Evolutionary conservation across 2,113 vertebrate genomes (phyloP).

Genomic region (Eclectus roratus): DNA sequence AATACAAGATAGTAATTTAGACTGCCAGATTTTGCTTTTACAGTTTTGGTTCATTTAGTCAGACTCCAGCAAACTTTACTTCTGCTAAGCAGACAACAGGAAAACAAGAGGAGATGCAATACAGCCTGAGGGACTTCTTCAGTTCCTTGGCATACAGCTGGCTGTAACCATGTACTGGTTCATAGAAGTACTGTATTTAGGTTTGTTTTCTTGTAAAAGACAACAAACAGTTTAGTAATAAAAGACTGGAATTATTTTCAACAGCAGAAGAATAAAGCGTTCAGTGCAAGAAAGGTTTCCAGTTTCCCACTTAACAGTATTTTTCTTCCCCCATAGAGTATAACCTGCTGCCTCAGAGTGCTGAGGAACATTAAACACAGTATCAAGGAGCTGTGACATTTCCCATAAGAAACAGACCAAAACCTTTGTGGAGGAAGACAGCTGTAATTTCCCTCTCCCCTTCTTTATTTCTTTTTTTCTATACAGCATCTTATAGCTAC

Average conservation of each 20-base stretch:
- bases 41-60: constrained; percentile 32
- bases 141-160: not conserved
- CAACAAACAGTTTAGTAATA: not conserved
- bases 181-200: not conserved
- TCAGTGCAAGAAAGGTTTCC: not conserved
- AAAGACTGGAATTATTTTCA: constrained; percentile 25
- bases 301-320: not conserved
- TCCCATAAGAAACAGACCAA: constrained; percentile 1
- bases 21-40: constrained; percentile 37
- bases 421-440: not conserved
- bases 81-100: constrained; percentile 6
- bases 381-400: not conserved
- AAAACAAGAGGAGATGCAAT: not conserved
- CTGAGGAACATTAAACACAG: not conserved
- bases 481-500: constrained; percentile 53
- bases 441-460: not conserved
- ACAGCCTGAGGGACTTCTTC: not conserved
- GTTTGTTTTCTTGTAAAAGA: constrained; percentile 24
- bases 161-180: not conserved
- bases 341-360: not conserved
- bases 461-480: not conserved
- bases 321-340: not conserved
- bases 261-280: not conserved
- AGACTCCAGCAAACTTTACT: constrained; percentile 33
- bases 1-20: constrained; percentile 35